Conservation (phyloP, 2,888 invertebrate genomes). For the Agonopterix heracliana region DNA sequence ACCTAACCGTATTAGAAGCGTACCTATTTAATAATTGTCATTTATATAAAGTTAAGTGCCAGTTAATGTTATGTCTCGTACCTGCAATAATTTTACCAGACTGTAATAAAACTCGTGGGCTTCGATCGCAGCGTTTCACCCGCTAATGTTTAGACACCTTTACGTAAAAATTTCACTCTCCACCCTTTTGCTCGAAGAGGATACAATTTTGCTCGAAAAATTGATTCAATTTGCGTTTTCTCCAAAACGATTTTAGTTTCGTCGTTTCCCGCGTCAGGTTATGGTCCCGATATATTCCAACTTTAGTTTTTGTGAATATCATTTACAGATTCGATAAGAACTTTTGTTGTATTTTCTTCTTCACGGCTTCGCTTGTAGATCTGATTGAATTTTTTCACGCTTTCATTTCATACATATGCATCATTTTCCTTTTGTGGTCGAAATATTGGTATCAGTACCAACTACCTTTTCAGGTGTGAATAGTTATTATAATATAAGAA, state of each 20-base stretch:
- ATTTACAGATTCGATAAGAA: slow-evolving; percentile 6
- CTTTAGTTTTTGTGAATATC: slow-evolving; percentile 8
- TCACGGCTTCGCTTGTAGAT: not conserved
- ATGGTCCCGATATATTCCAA: slow-evolving; percentile 4
- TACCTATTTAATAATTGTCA: too few relatives aligned
- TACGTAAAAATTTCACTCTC: not conserved
- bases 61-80: too few relatives aligned
- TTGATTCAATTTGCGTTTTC: slow-evolving; percentile 15
- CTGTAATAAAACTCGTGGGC: too few relatives aligned
- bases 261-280: not conserved
- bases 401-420: not conserved
- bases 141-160: not conserved
- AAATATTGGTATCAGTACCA: not conserved
- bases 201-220: slow-evolving; percentile 16
- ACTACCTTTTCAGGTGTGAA: not conserved
- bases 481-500: too few relatives aligned
- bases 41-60: too few relatives aligned
- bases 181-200: slow-evolving; percentile 1
- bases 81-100: too few relatives aligned
- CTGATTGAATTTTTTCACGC: too few relatives aligned
- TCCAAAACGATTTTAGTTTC: slow-evolving; percentile 12
- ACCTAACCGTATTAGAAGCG: too few relatives aligned
- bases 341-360: not conserved
- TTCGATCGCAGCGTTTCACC: not conserved
- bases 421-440: not conserved